phyloP scores from a whole-genome alignment of 2,888 invertebrate species.

The Synanthedon formicaeformis region DNA sequence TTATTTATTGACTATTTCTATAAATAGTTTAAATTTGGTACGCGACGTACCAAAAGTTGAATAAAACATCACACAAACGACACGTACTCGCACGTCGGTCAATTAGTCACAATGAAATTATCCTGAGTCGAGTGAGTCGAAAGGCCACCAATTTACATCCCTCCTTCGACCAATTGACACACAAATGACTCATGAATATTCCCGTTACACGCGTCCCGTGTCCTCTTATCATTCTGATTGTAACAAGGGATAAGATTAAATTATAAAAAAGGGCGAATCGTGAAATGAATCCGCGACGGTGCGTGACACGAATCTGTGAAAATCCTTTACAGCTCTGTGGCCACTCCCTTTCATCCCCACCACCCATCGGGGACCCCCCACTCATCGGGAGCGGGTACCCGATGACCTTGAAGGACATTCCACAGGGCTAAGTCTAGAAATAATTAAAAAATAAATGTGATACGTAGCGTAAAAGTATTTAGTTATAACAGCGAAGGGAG shows the following conservation, averaged over 20 bases:
- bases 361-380: not conserved
- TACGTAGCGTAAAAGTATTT: too few species aligned
- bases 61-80: too few species aligned
- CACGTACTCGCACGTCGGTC: not conserved
- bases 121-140: constrained; percentile 1
- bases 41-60: too few species aligned
- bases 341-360: not conserved
- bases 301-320: constrained; percentile 24
- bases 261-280: constrained; percentile 36
- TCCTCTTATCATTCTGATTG: constrained; percentile 34
- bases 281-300: constrained; percentile 30
- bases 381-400: not conserved
- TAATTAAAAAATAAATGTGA: too few species aligned
- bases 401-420: not conserved
- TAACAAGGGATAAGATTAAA: constrained; percentile 42
- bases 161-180: constrained; percentile 1
- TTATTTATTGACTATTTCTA: too few species aligned
- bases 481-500: too few species aligned
- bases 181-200: constrained; percentile 17
- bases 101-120: constrained; percentile 5
- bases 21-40: too few species aligned
- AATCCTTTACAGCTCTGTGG: constrained; percentile 1
- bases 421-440: not conserved
- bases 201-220: constrained; percentile 10
- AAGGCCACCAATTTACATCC: constrained; percentile 7